phyloP scores from a whole-genome alignment of 2,888 invertebrate species.

The Cancer borealis region DNA sequence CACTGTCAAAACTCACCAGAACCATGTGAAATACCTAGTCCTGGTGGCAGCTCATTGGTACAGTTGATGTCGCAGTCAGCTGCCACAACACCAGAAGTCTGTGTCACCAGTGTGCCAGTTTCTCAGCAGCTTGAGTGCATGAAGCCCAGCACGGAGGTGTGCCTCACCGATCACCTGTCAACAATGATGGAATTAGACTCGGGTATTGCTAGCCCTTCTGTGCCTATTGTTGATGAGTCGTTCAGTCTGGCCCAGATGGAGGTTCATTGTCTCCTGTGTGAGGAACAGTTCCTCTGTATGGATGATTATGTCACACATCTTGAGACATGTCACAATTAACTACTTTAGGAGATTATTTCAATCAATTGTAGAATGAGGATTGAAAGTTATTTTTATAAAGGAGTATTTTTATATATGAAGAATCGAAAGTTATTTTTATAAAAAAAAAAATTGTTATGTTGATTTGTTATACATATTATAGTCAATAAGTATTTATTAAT shows the following conservation, averaged over 20 bases:
- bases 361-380: not conserved
- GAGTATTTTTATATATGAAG: not conserved
- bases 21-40: not conserved
- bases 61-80: not conserved
- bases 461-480: not conserved
- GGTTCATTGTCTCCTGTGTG: constrained; percentile 67
- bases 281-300: constrained; percentile 69
- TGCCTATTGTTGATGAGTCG: constrained; percentile 65
- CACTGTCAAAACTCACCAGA: not conserved
- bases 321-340: constrained; percentile 63
- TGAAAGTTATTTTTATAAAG: not conserved
- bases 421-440: not conserved
- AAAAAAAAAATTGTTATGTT: not conserved
- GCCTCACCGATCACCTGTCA: constrained; percentile 42
- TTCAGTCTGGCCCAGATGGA: constrained; percentile 65
- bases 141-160: constrained; percentile 12
- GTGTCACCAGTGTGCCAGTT: not conserved
- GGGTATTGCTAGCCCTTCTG: constrained; percentile 52
- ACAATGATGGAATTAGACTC: constrained; percentile 57
- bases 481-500: not conserved
- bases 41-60: not conserved
- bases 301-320: constrained; percentile 68
- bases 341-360: not conserved
- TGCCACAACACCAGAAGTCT: not conserved
- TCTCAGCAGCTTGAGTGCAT: not conserved